phyloP scores from a whole-genome alignment of 1,140 invertebrate genomes.

The Palaemon carinicauda region DNA sequence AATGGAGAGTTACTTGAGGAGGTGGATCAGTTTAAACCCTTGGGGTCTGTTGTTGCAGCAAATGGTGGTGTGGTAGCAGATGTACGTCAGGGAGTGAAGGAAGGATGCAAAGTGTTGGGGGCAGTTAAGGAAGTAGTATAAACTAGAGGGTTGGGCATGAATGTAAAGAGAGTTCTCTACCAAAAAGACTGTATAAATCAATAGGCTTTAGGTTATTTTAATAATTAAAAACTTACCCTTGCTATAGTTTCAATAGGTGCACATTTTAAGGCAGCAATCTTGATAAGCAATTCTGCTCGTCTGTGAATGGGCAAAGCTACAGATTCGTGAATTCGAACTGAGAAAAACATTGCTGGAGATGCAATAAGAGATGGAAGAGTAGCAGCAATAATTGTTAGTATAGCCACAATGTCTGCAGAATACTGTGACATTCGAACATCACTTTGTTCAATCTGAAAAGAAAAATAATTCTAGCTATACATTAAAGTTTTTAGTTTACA shows the following conservation, averaged over 20 bases:
- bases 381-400: constrained; percentile 28
- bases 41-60: too few species aligned
- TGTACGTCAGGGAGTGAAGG: too few species aligned
- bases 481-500: too few species aligned
- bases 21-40: too few species aligned
- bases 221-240: neutral
- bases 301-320: constrained; percentile 46
- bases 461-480: neutral
- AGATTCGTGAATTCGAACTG: constrained; percentile 38
- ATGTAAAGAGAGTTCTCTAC: too few species aligned
- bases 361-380: constrained; percentile 31
- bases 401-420: constrained; percentile 24
- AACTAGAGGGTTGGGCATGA: too few species aligned
- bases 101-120: too few species aligned
- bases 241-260: constrained; percentile 40
- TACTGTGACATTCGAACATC: constrained; percentile 32
- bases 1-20: too few species aligned
- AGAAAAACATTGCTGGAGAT: constrained; percentile 35
- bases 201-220: neutral
- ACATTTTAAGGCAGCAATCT: constrained; percentile 39
- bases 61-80: too few species aligned
- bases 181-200: too few species aligned
- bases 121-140: too few species aligned
- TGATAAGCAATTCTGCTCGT: constrained; percentile 42
- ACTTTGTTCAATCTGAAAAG: constrained; percentile 39